phyloP scores from a whole-genome alignment of 2,888 invertebrate species.

The Drosophila rellima region DNA sequence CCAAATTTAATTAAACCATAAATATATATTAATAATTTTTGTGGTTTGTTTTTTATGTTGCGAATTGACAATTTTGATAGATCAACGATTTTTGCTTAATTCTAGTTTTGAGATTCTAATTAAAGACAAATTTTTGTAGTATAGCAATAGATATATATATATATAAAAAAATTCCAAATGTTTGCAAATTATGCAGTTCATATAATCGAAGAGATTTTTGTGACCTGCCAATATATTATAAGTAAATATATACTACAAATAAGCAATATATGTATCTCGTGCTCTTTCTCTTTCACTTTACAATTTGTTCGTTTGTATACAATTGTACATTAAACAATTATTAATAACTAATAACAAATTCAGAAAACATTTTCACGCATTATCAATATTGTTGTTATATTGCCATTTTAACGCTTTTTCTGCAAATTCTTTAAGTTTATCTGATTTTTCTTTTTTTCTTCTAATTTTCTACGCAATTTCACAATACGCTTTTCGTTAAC shows the following conservation, averaged over 20 bases:
- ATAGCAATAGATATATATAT: not conserved
- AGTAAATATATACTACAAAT: not conserved
- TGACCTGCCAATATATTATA: not conserved
- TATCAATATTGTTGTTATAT: conserved; percentile 3
- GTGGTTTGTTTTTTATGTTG: not conserved
- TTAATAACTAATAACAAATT: conserved; percentile 49
- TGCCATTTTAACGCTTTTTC: conserved; percentile 5
- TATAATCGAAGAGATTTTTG: not conserved
- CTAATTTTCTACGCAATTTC: conserved; percentile 64
- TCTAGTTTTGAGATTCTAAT: conserved; percentile 3
- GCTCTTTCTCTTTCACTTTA: conserved; percentile 1
- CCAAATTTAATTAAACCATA: not conserved
- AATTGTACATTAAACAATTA: conserved; percentile 48
- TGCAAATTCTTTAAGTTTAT: conserved; percentile 9
- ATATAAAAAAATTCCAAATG: not conserved
- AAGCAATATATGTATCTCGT: not conserved
- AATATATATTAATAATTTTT: not conserved
- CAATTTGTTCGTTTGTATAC: conserved; percentile 19
- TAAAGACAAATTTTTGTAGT: not conserved
- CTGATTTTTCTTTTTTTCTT: conserved; percentile 7
- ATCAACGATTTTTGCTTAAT: not conserved
- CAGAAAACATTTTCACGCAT: conserved; percentile 20
- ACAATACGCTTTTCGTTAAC: conserved; percentile 74
- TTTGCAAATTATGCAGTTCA: not conserved
- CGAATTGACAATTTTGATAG: conserved; percentile 3